Base-by-base conservation (phyloP, 2,888 invertebrate species). In the Noctua janthina region DNA sequence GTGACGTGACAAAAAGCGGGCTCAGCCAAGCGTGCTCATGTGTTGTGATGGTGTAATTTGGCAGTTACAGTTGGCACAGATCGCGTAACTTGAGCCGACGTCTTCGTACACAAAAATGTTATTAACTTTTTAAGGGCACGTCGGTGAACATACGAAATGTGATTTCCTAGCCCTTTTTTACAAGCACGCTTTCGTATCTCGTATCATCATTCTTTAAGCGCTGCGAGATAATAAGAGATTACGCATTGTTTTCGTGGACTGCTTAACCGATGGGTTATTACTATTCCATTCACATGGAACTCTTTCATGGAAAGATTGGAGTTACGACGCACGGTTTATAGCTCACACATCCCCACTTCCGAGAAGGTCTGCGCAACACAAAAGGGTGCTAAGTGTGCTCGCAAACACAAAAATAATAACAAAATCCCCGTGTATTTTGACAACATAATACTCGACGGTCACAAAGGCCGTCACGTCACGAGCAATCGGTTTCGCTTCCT, bases 341-440 rank as follows among this genome's bases (percentile, higher is more conserved):
- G 93, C 93, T 91, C 93, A 93, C 94, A 95, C 94, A 95, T 95
- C 94, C 95, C 95, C 93, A 91, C 90, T 96, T 96, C 96, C 89
- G 90, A 92, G 96, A 96, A 96, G 94, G 94, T 90, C 93, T 87
- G 90, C 86, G 90, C 91, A 76, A 88, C 81, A 96, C 96, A 96
- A 96, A 96, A 92, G 96, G 96, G 96, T 95, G 96, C 94, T 96
- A 96, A 96, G 96, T 96, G 96, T 94, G 95, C 96, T 95, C 93
- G 95, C 96, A 96, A 96, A 97, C 96, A 96, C 95, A 95, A 96
- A 96, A 96, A 96, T 96, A 97, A 96, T 96, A 96, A 96, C 96
- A 95, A 96, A 96, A 96, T 96, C 96, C 94, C 95, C 93, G 94
- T 96, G 96, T 97, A 96, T 97, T 97, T 97, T 97, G 97, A 97